Evolutionary conservation across 2,113 vertebrate genomes (phyloP), one percentile per base, ranked within the genome.

Genomic region (Stegostoma tigrinum): DNA sequence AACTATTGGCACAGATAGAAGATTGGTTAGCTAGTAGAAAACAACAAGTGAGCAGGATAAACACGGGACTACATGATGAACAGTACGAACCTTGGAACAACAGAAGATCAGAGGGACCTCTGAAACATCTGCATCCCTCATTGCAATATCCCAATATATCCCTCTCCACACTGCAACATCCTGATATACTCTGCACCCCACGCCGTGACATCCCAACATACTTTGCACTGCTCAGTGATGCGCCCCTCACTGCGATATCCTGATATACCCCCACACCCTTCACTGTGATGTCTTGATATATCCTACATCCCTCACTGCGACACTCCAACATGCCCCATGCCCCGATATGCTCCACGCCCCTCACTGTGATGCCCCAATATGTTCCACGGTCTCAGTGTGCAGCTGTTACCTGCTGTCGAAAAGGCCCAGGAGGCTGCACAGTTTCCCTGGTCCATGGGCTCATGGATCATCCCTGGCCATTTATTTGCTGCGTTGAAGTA

Each of bases 341-440:
- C 85, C 45, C 21, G 42, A 85, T 24, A 42, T 24, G 45, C 42
- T 12, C 42, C 21, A 23, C 27, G 8, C 45, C 83, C 42, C 21
- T 87, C 85, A 89, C 85, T 38, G 95, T 30, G 15, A 0, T 0
- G 64, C 0, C 23, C 68, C 6, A 1, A 23, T 19, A 78, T 6
- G 0, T 70, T 17, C 0, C 83, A 48, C 48, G 48, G 48, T 48
- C 85, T 70, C 0, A 19, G 2, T 0, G 0, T 45, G 34, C 6
- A 45, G 6, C 0, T 30, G 96, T 80, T 96, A 99, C 99, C 98
- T 45, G 99, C 98, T 0, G 99, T 99, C 96, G 99, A 99, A 96
- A 99, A 99, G 4, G 99, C 99, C 99, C 99, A 99, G 95, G 99
- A 99, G 0, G 99, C 99, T 0, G 98, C 98, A 14, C 99, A 99